These are phyloP conservation scores for Leucophenga montana DNA, from an alignment of 2,888 invertebrate species.

Conservation along the genomic window DNA sequence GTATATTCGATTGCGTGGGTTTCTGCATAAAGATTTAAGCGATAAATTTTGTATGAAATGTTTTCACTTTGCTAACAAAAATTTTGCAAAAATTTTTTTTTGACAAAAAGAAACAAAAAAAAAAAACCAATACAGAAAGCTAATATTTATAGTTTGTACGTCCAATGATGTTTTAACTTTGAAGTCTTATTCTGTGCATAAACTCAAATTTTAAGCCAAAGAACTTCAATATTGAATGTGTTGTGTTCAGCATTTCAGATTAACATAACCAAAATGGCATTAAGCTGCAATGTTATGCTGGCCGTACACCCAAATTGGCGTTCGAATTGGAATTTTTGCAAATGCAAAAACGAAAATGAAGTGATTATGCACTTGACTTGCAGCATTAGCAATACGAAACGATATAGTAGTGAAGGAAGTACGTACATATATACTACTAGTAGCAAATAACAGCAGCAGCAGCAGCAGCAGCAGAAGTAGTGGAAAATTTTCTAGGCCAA, in stretches of 20 bases:
- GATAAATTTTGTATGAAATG: constrained; percentile 39
- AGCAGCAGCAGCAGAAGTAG: neutral
- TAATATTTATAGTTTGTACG: constrained; percentile 20
- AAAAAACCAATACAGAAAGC: no score
- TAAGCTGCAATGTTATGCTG: neutral
- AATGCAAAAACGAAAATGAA: constrained; percentile 47
- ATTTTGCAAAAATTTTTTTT: no score
- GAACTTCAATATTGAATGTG: constrained; percentile 29
- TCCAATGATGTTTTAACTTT: constrained; percentile 46
- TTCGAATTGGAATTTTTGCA: constrained; percentile 62
- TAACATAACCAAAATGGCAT: constrained; percentile 3
- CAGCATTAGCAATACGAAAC: constrained; percentile 10
- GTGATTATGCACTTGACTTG: constrained; percentile 23
- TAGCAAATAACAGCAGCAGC: neutral
- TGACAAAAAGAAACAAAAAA: no score
- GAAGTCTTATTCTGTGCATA: constrained; percentile 59
- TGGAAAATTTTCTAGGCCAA: constrained; percentile 17
- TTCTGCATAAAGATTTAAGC: constrained; percentile 43
- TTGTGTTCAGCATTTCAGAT: constrained; percentile 50
- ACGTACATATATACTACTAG: no score
- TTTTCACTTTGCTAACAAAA: constrained; percentile 12
- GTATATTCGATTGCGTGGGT: constrained; percentile 62
- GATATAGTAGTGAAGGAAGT: no score
- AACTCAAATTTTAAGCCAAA: constrained; percentile 1
- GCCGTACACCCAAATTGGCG: constrained; percentile 53